phyloP scores from a whole-genome alignment of 1,140 invertebrate genomes.

The Ceratina calcarata region DNA sequence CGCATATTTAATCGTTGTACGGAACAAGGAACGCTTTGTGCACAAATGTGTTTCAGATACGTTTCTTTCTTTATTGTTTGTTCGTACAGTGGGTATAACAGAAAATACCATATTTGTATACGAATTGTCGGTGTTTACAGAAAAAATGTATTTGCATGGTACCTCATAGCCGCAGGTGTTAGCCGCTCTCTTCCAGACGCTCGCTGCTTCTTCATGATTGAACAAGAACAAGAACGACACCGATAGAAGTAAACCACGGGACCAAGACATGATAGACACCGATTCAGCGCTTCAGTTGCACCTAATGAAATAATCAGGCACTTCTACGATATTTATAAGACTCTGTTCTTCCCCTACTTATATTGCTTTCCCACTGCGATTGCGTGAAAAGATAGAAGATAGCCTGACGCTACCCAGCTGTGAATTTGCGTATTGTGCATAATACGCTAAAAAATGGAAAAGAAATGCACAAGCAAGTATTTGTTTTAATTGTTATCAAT shows the following conservation, averaged over 20 bases:
- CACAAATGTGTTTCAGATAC: too few relatives aligned
- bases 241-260: constrained; percentile 2
- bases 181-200: constrained; percentile 4
- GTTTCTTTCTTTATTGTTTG: too few relatives aligned
- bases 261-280: constrained; percentile 28
- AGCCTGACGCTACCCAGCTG: neutral
- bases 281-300: neutral
- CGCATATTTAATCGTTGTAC: too few relatives aligned
- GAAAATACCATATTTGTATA: too few relatives aligned
- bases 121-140: neutral
- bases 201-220: constrained; percentile 24
- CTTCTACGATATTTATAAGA: neutral
- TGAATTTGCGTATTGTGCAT: neutral
- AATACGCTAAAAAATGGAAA: neutral
- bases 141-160: constrained; percentile 27
- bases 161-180: constrained; percentile 66
- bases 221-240: constrained; percentile 20
- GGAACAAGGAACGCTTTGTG: too few relatives aligned
- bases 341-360: constrained; percentile 48
- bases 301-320: constrained; percentile 57
- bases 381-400: constrained; percentile 24
- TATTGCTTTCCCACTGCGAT: constrained; percentile 39
- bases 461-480: neutral
- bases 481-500: neutral
- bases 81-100: too few relatives aligned